Evolutionary conservation across 1,140 invertebrate genomes (phyloP), one percentile per base, ranked within the genome.

Genomic region (Drosophila tani): DNA sequence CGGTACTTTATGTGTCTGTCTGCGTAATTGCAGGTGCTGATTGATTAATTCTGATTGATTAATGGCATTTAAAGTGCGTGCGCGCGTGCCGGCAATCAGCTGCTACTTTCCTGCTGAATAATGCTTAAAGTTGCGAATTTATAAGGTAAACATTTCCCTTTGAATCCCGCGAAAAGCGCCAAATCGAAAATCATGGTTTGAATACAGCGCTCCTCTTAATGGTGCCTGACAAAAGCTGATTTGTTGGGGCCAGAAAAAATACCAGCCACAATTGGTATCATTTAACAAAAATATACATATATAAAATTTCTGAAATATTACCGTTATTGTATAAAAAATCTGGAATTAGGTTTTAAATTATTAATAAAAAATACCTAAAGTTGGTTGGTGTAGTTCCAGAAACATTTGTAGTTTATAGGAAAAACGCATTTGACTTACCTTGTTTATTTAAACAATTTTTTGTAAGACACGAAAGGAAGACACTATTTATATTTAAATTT

Each of bases 21-120:
- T 38, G 46, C 40, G 46, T 29, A 68, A 78, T 51, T 78, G 38
- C 62, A 50, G 40, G 24, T 74, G 56, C 66, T 62, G 75, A 82
- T 69, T 69, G 64, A 82, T 74, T 62, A 35, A 69, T 82, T 62
- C 49, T 69, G 56, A 69, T 62, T 77, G 62, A 65, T 67, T 67
- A 67, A 76, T 55, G 68, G 76, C 45, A 24, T 77, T 65, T 56
- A 49, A 71, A 81, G 57, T 71, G 29, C 35, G 46, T 58, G 76
- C 58, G 58, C 55, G 63, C 63, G 58, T 73, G 35, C n/a, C 1
- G 21, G 38, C 27, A 29, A 66, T 41, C 40, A 43, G 40, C 24
- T 57, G 35, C 3, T 21, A 15, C n/a, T 24, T 57, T 12, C 27
- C 29, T 24, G 32, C 7, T 19, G 27, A 19, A 60, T 46, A 53